A percentile compares a stretch with the other conserved stretches of the same genome.
Evolutionary conservation across 2,113 vertebrate genomes (phyloP).

Genomic region (Megaleporinus macrocephalus): DNA sequence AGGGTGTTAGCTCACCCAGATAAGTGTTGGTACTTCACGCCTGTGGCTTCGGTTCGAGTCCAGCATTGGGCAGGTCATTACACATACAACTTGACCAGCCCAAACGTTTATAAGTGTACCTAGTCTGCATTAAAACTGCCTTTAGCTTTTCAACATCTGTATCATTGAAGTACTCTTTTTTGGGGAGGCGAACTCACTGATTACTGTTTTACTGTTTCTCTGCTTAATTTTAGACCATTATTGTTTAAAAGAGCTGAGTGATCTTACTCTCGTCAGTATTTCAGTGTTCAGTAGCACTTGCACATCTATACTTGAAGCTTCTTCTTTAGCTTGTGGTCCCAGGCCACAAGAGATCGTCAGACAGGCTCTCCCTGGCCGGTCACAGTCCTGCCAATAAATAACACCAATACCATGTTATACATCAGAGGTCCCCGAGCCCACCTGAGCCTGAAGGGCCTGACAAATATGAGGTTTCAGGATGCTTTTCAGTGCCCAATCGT

Average conservation of each 20-base stretch:
- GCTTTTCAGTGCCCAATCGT: no score
- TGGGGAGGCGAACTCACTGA: neutral
- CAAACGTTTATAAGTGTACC: no score
- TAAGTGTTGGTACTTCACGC: no score
- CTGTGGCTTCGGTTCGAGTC: no score
- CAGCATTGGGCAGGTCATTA: no score
- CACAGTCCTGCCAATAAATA: conserved; percentile 85
- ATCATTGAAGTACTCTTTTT: neutral
- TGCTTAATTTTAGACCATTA: neutral
- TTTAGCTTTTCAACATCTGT: no score
- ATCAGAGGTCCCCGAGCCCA: no score
- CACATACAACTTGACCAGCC: no score
- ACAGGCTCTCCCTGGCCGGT: conserved; percentile 86
- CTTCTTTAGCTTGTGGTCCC: conserved; percentile 87
- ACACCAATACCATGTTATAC: neutral
- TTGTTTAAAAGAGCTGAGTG: neutral
- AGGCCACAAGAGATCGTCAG: conserved; percentile 86
- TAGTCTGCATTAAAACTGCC: no score
- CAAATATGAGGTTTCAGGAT: no score
- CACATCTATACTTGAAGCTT: conserved; percentile 86
- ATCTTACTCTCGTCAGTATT: conserved; percentile 89
- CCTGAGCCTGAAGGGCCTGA: no score
- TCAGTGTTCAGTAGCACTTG: conserved; percentile 94
- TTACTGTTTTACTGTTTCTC: neutral
- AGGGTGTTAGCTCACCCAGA: no score